Base-by-base conservation (phyloP, 2,113 vertebrate genomes). In the Leucopsar rothschildi region DNA sequence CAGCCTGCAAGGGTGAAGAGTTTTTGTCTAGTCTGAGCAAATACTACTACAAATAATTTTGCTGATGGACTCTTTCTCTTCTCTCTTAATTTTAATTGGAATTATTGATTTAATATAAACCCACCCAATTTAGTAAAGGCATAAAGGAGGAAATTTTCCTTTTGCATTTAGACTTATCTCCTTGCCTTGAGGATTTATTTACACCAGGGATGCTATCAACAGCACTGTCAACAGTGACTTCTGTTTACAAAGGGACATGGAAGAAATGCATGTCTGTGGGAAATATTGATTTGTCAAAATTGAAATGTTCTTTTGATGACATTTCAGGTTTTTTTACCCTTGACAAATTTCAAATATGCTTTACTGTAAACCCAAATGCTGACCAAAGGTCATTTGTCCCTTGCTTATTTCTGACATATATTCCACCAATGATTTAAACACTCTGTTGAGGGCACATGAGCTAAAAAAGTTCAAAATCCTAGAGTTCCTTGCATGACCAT, bases 181-280 rank as follows among this genome's bases (percentile, higher is more conserved):
- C 22, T 44, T 60, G 57, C 49, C 55, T 56, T 76, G 49, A 94
- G 70, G 63, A 80, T 93, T 90, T 71, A 64, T 82, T 92, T 89
- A 33, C 33, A 35, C n/a, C 45, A 68, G 15, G 27, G 63, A 50
- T 93, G 40, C 40, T 78, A 28, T 55, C 84, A 68, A 29, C 83
- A 79, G 73, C 15, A 22, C 84, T 89, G 70, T 96, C 75, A 71
- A 65, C 75, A 85, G 63, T 1, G 1, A 44, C 91, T 96, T 96
- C 78, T 94, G 81, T 97, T 97, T 97, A 97, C 86, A 90, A 82
- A 95, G 66, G 29, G 56, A 85, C 37, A 19, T 65, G 45, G 66
- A 92, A 90, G 60, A 85, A 90, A 80, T 77, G 78, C 29, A 20
- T 27, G 21, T 86, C 50, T 55, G 28, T 82, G 79, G 25, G 35